These are phyloP conservation scores for Hestina assimilis DNA, from an alignment of 1,140 invertebrate species.

Conservation along the genomic window DNA sequence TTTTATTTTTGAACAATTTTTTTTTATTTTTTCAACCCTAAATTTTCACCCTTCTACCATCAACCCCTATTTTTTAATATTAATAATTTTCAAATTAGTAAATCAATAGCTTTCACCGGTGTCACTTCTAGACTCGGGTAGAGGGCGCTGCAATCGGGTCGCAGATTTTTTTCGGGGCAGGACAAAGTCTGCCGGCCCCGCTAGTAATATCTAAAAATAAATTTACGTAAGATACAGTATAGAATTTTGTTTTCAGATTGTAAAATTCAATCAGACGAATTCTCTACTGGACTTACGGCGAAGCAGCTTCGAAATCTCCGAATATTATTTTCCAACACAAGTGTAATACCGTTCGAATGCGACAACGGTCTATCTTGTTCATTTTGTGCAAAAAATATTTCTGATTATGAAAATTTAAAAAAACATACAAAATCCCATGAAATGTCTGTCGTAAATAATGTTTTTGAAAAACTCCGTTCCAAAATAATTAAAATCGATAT, in stretches of 20 bases:
- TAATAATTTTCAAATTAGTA: too few species aligned
- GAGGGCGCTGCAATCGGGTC: too few species aligned
- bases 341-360: conserved; percentile 58
- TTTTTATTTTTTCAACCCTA: too few species aligned
- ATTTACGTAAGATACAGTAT: conserved; percentile 35
- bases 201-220: conserved; percentile 26
- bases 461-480: conserved; percentile 31
- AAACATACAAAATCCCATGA: conserved; percentile 49
- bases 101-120: too few species aligned
- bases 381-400: conserved; percentile 42
- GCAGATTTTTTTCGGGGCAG: too few species aligned
- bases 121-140: too few species aligned
- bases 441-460: conserved; percentile 29
- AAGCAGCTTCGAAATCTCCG: conserved; percentile 43
- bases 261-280: conserved; percentile 28
- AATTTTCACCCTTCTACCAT: too few species aligned
- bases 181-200: too few species aligned
- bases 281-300: conserved; percentile 30
- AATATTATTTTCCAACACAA: conserved; percentile 53
- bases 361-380: conserved; percentile 48
- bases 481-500: conserved; percentile 53
- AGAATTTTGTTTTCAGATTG: conserved; percentile 63
- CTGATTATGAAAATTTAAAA: conserved; percentile 31
- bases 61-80: too few species aligned
- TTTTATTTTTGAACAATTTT: too few species aligned